Conservation (phyloP, 2,888 invertebrate genomes). For the Eretmocerus hayati region DNA sequence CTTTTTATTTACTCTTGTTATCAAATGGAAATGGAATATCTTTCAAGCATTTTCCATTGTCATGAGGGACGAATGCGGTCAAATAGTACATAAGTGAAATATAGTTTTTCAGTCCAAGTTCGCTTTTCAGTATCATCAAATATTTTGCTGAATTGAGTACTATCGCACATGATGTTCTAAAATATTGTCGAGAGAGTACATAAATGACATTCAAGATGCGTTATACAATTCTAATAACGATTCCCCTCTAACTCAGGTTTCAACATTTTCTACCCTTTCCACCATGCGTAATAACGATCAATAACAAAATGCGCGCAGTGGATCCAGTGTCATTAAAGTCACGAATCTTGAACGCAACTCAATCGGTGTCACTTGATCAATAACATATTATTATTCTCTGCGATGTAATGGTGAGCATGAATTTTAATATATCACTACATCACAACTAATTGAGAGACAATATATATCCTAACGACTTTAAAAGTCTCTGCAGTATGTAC, state of each 20-base stretch:
- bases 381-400: too few species aligned
- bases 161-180: conserved; percentile 16
- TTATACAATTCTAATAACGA: too few species aligned
- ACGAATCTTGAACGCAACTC: conserved; percentile 30
- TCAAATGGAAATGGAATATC: conserved; percentile 7
- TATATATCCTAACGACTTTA: conserved; percentile 22
- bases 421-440: too few species aligned
- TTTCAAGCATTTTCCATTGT: conserved; percentile 2
- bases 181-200: conserved; percentile 19
- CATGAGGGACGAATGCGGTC: conserved; percentile 7
- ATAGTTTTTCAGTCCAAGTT: neutral
- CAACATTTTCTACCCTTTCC: too few species aligned
- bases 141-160: conserved; percentile 9
- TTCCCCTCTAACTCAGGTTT: too few species aligned
- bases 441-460: conserved; percentile 25
- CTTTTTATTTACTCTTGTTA: conserved; percentile 8
- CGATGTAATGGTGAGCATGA: too few species aligned
- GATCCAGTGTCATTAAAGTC: conserved; percentile 27
- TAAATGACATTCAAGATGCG: too few species aligned
- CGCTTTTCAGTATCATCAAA: neutral
- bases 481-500: conserved; percentile 30
- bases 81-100: conserved; percentile 2
- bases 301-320: conserved; percentile 16
- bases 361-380: conserved; percentile 31
- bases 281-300: conserved; percentile 14